Base-by-base conservation (phyloP, 2,113 vertebrate species). In the Scophthalmus maximus region DNA sequence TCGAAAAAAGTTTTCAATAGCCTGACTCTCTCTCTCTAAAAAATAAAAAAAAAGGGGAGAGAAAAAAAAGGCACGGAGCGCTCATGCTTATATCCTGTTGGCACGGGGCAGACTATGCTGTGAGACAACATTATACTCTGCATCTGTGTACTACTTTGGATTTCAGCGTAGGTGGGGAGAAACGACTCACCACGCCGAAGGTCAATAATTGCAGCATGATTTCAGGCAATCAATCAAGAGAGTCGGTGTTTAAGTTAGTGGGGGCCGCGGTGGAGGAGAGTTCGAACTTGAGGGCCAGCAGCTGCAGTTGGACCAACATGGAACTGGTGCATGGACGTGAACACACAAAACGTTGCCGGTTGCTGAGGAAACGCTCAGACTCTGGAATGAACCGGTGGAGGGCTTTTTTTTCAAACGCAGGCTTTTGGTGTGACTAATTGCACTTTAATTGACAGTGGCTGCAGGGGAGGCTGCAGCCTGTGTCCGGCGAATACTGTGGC, bases 391-490 rank as follows among this genome's bases (percentile, higher is more conserved):
- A 26, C 40, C 8, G 22, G 56, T 30, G 36, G 27, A 60, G 22
- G 65, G 79, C 55, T 65, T 85, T 88, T 66, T 85, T 88, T 85
- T 85, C 70, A 74, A 60, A 84, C 18, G 55, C 63, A 76, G 68
- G 76, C 89, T 85, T 25, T 67, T 68, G 27, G 89, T 78, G 55
- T 93, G 88, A 93, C 88, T 86, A 93, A 93, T 79, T 93, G 84
- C 75, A 88, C 87, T 94, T 94, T 94, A 93, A 94, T 87, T 91
- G 80, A 89, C 74, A 74, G 62, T 22, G 53, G 70, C 49, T 64
- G 53, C 58, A 61, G 49, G 22, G n/a, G 38, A 55, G 32, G 42
- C 68, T 38, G 66, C 52, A 18, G 44, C 50, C 58, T 14, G n/a
- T 63, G 51, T 58, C 56, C 75, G 27, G 22, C 62, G 20, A 80